phyloP scores from a whole-genome alignment of 2,888 invertebrate species.

The Hirtodrosophila alboralis region DNA sequence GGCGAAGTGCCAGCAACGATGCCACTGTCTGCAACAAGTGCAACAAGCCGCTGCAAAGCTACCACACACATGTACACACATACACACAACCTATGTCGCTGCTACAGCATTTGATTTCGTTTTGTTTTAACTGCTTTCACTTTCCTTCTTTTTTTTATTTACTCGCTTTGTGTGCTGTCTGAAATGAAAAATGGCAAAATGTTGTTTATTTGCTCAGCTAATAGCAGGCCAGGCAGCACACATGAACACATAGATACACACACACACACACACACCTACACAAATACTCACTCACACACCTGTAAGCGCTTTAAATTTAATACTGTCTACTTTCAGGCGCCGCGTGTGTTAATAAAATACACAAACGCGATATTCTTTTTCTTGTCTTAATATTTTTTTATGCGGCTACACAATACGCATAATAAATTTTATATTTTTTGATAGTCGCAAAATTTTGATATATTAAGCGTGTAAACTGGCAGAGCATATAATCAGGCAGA shows the following conservation, averaged over 20 bases:
- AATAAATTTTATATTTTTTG: slow-evolving; percentile 57
- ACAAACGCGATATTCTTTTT: too few relatives aligned
- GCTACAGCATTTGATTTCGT: slow-evolving; percentile 64
- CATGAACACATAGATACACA: background rate
- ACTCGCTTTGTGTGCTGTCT: slow-evolving; percentile 22
- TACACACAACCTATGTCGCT: slow-evolving; percentile 24
- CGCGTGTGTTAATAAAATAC: slow-evolving; percentile 40
- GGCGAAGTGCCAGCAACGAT: slow-evolving; percentile 1
- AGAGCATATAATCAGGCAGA: slow-evolving; percentile 41
- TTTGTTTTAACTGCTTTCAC: slow-evolving; percentile 68
- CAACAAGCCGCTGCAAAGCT: slow-evolving; percentile 47
- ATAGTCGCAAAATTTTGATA: slow-evolving; percentile 52
- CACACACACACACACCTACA: background rate
- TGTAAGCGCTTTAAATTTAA: slow-evolving; percentile 37
- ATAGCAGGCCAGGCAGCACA: slow-evolving; percentile 39
- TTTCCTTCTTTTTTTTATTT: slow-evolving; percentile 68
- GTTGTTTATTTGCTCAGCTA: slow-evolving; percentile 64
- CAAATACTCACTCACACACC: slow-evolving; percentile 5
- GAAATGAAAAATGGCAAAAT: slow-evolving; percentile 67
- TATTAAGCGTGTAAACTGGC: slow-evolving; percentile 54
- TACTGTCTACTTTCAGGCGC: slow-evolving; percentile 32
- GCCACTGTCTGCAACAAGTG: slow-evolving; percentile 49
- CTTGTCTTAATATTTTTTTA: slow-evolving; percentile 15
- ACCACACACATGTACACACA: slow-evolving; percentile 25
- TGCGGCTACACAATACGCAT: slow-evolving; percentile 31